These are phyloP conservation scores for Lacerta viridis DNA, from an alignment of 2,797 vertebrate genomes.

Conservation along the genomic window DNA sequence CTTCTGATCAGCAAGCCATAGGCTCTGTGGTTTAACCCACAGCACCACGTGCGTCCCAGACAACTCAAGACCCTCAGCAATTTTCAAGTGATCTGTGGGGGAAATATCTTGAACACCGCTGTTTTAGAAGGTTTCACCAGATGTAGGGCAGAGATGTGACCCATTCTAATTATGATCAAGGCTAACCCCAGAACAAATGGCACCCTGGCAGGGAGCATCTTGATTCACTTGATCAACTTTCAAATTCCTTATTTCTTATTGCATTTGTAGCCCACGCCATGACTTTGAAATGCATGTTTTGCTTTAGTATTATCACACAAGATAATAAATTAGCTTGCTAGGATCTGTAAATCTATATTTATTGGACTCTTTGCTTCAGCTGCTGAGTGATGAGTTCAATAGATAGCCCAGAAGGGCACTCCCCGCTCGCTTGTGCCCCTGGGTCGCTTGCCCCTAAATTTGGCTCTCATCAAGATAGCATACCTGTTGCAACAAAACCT, in stretches of 20 bases:
- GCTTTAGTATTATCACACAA: not conserved
- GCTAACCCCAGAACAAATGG: not conserved
- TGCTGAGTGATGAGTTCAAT: not conserved
- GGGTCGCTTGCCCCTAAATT: not conserved
- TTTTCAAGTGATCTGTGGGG: no score
- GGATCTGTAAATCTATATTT: not conserved
- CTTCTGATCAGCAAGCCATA: no score
- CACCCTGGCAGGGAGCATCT: not conserved
- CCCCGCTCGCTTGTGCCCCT: not conserved
- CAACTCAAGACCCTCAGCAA: no score
- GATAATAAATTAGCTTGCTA: not conserved
- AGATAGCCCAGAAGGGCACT: not conserved
- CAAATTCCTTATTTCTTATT: not conserved
- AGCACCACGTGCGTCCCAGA: no score
- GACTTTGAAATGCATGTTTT: not conserved
- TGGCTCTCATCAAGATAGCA: not conserved
- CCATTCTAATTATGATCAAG: not conserved
- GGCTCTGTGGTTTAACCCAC: no score
- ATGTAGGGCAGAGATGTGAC: not conserved
- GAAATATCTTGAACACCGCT: no score
- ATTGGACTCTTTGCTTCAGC: not conserved
- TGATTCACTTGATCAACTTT: not conserved
- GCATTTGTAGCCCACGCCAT: not conserved
- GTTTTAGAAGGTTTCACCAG: not conserved
- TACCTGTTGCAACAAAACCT: not conserved